Base-by-base conservation (phyloP, 2,888 invertebrate species). In the Ephialtes manifestator region DNA sequence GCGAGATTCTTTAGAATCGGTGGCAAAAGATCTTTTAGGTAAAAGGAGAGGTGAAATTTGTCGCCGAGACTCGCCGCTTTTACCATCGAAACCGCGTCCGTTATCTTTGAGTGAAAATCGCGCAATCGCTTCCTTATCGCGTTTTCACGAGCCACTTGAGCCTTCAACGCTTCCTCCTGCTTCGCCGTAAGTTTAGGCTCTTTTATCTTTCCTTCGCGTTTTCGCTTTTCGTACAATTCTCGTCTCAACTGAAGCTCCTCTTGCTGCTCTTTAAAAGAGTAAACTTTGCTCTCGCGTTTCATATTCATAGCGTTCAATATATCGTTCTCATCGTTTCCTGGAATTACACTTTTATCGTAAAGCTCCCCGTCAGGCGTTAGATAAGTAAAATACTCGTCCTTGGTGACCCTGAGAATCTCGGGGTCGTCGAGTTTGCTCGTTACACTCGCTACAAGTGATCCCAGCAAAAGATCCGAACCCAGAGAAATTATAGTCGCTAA, bases 181-280 rank as follows among this genome's bases (percentile, higher is more conserved):
- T 99, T 99, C 15, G 97, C 96, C 0, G 97, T 97, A 68, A 97
- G 94, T 89, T 96, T 96, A 0, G 96, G 96, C 63, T 96, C 96
- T 89, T 97, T 97, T 53, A 96, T 94, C 93, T 97, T 97, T 0
- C 98, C 98, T 90, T 97, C 97, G 82, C 96, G 96, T 39, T 96
- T 96, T 76, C 96, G 96, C 94, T 98, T 98, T 89, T 98, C 98
- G 89, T 99, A 99, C 24, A 99, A 95, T 94, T 99, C 99, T 84
- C 98, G 96, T n/a, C 98, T 95, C 76, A 99, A 95, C 92, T 99
- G 98, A 88, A 98, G 94, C 93, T 99, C 99, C 91, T 99, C 99
- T 91, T 98, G 95, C 93, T 99, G 99, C 86, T 99, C 99, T 92
- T 98, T 98, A 94, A 98, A 99, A 86, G 98, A 98, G 94, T 99